Base-by-base conservation (phyloP, 2,888 invertebrate genomes). In the Drosophila colorata region DNA sequence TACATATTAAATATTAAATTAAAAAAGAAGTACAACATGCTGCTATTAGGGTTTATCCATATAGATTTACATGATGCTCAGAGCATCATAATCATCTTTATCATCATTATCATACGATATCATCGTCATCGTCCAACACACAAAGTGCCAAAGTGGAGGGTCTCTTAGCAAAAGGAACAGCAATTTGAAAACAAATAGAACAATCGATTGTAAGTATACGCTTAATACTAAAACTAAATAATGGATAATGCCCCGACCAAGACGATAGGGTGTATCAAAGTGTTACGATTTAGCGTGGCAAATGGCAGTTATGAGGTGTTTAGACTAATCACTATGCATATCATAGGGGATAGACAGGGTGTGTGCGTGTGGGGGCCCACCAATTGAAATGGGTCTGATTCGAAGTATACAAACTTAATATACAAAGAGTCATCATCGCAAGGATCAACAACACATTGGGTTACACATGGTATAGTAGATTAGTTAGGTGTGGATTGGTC, bases 181-280 rank as follows among this genome's bases (percentile, higher is more conserved):
- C 78, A 78, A 73, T 80, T 82, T 52, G 49, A 76, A 72, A 82
- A 75, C 59, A 66, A 71, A 64, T 67, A 79, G 53, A 77, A 80
- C 66, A 76, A 70, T 87, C 69, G 87, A 82, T 87, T 82, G 82
- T 87, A 82, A 85, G 56, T 59, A 57, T 72, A 87, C 76, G 79
- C 81, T 84, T 82, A 82, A 64, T 72, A 41, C 83, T 78, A 81
- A 41, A 82, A 82, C 87, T 82, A 87, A 84, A 58, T 69, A 75
- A 84, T 87, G 72, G 70, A 18, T 41, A 84, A 65, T 81, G 68
- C 78, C 69, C 73, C 59, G 66, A 72, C 73, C 70, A 64, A 87
- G 66, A 78, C 73, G 52, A 69, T 31, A 68, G 46, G 64, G 63
- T 66, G 55, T 65, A 47, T 35, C 51, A 59, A 56, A 69, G 49